Conservation (phyloP, 2,113 vertebrate genomes). For the Prunella fulvescens region DNA sequence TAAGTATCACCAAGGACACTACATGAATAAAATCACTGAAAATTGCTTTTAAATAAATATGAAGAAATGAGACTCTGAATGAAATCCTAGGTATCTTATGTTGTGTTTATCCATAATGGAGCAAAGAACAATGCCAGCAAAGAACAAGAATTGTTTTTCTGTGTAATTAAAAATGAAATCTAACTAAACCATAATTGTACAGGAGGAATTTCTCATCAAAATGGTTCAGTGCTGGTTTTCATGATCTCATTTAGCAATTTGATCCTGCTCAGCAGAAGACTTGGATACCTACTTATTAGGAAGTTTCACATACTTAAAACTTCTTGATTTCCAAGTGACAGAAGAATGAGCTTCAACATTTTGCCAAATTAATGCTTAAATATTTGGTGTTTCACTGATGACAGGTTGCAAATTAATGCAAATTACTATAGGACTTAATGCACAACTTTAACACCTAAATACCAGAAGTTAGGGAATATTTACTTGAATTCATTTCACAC, state of each 20-base stretch:
- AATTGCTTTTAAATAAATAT: neutral
- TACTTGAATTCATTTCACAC: neutral
- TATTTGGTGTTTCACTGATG: neutral
- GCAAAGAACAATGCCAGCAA: neutral
- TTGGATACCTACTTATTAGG: neutral
- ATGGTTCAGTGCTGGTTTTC: neutral
- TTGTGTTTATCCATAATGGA: neutral
- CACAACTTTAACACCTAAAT: constrained; percentile 19
- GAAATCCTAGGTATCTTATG: neutral
- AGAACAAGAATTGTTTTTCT: neutral
- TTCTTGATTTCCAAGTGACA: neutral
- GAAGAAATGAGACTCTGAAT: neutral
- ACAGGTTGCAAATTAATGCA: neutral
- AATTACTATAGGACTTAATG: neutral
- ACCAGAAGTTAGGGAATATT: constrained; percentile 22
- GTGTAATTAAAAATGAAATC: neutral
- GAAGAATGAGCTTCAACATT: neutral
- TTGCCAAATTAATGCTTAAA: neutral
- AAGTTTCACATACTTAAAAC: neutral
- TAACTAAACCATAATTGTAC: neutral
- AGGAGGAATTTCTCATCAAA: neutral
- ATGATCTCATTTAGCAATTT: neutral
- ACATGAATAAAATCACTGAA: neutral
- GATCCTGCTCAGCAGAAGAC: neutral
- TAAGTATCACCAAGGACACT: neutral